Conservation (phyloP, 2,797 vertebrate genomes). For the Etheostoma perlongum region DNA sequence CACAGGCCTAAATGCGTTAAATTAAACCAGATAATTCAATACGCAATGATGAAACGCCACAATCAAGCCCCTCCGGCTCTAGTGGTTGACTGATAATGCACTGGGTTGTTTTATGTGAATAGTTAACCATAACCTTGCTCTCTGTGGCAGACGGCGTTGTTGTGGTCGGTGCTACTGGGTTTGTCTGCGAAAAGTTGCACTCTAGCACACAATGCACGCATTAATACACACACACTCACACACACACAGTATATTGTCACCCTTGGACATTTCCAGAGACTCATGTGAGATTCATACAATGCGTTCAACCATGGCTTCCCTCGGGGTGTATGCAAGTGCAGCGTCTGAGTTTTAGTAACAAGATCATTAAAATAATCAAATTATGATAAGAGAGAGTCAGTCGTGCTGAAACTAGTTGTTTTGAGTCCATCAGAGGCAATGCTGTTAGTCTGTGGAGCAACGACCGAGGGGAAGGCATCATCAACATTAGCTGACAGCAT, state of each 20-base stretch:
- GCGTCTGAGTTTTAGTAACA: conserved; percentile 79
- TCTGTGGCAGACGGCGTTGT: conserved; percentile 53
- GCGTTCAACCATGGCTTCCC: conserved; percentile 78
- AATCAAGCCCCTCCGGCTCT: conserved; percentile 79
- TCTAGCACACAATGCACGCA: conserved; percentile 53
- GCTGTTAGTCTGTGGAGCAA: conserved; percentile 66
- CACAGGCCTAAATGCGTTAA: conserved; percentile 84
- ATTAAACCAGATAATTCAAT: conserved; percentile 87
- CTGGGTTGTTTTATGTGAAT: conserved; percentile 71
- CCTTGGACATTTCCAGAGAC: conserved; percentile 71
- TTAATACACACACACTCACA: conserved; percentile 40
- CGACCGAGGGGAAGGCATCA: conserved; percentile 67
- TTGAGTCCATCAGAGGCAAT: conserved; percentile 80
- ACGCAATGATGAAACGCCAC: conserved; percentile 82
- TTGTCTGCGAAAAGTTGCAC: conserved; percentile 60
- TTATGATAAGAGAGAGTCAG: conserved; percentile 85
- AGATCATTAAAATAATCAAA: conserved; percentile 91
- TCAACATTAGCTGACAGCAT: conserved; percentile 79
- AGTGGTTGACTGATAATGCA: conserved; percentile 76
- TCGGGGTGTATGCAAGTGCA: conserved; percentile 73
- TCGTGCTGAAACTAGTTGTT: conserved; percentile 82
- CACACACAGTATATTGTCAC: conserved; percentile 65
- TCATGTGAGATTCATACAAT: conserved; percentile 81
- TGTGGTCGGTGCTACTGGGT: conserved; percentile 58
- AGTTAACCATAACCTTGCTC: conserved; percentile 78